Base-by-base conservation (phyloP, 2,888 invertebrate species). In the Hypolimnas misippus region DNA sequence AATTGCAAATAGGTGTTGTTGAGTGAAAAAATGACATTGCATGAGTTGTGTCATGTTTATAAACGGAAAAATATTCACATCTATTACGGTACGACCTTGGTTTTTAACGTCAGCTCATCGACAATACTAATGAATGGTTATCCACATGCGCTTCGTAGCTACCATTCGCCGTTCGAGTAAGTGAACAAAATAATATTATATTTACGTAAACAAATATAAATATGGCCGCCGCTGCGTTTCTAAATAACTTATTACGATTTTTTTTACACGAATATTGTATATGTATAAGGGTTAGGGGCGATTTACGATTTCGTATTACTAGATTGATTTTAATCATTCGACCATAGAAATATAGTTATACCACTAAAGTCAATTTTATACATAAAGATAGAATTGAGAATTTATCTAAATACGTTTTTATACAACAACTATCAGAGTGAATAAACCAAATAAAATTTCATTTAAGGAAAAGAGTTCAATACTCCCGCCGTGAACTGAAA, bases 61-160 rank as follows among this genome's bases (percentile, higher is more conserved):
- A 62, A 69, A 66, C 50, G 67, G 69, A 57, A 67, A 64, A 63
- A 54, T 66, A 62, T 67, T 56, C 52, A 61, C 66, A 65, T 59
- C 59, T 17, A 63, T 49, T 38, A 60, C 33, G 54, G 44, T 52
- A 55, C 66, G 71, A 57, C 71, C 69, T 71, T 69, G 71, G 62
- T 46, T 35, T 59, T 64, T 60, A 65, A 66, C 61, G 68, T 65
- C 62, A 58, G 52, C 66, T 59, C 56, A 65, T 25, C 54, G 65
- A 66, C 64, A 66, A 62, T 55, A 57, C 44, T 54, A 64, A 64
- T 62, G 59, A 65, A 56, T 50, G 55, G 46, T 35, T 16, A 21
- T 21, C 44, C 63, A 29, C 31, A 38, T 58, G 42, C 51, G 31
- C n/a, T 44, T 19, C 19, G 17, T 44, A 44, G 44, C 12, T 19